Evolutionary conservation across 2,888 invertebrate species (phyloP), one percentile per base, ranked within the genome.

Genomic region (Liodrosophila aerea): DNA sequence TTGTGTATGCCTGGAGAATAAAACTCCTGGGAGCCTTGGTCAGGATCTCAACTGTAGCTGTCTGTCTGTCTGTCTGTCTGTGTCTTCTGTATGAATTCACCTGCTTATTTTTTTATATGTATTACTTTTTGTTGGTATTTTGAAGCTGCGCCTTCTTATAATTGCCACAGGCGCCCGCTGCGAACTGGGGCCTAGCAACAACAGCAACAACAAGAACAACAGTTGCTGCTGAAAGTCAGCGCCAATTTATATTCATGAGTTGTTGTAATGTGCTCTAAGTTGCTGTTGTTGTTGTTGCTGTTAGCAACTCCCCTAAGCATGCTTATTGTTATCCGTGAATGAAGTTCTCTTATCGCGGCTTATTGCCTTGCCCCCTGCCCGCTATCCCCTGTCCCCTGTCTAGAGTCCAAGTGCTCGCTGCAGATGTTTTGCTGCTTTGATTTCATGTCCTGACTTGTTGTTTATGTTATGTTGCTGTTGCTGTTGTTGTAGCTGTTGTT

Each of bases 161-260:
- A 85, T 83, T 85, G 82, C 77, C 77, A 70, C 71, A 65, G 66
- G 65, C 74, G 59, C 85, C 77, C 80, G 85, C 71, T 56, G 78
- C 58, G 76, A 41, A n/a, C n/a, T n/a, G n/a, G n/a, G n/a, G n/a
- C n/a, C n/a, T n/a, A n/a, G n/a, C n/a, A n/a, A n/a, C n/a, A n/a
- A n/a, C n/a, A n/a, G n/a, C n/a, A n/a, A n/a, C n/a, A n/a, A n/a
- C n/a, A n/a, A n/a, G n/a, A n/a, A n/a, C n/a, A n/a, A n/a, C n/a
- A n/a, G n/a, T n/a, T n/a, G n/a, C n/a, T n/a, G 47, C 57, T 39
- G 33, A 52, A 68, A 65, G 71, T 58, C 64, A 65, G 82, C 74
- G 59, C 73, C 83, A 85, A 82, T 82, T 85, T 82, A 82, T 82
- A 82, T 82, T 82, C 85, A 82, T 82, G 82, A 82, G 82, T 71